Percentiles rank a stretch among this genome's conserved stretches.
These are phyloP conservation scores for Vandiemenella viatica DNA, from an alignment of 2,888 invertebrate species.

Conservation along the genomic window DNA sequence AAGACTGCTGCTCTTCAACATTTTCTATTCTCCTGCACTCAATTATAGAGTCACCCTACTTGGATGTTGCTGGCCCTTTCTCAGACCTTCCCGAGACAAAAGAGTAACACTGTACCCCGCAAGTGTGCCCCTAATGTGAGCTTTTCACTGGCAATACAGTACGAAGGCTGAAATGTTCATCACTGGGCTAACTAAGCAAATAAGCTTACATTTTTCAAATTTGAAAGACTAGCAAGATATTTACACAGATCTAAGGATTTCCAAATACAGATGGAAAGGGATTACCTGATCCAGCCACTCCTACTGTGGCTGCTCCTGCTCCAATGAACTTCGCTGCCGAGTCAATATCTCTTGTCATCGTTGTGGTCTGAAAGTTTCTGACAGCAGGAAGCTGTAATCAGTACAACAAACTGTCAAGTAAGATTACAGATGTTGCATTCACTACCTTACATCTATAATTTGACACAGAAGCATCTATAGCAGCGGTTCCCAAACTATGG, in stretches of 20 bases:
- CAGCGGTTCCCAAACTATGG: no score
- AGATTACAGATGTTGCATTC: conserved; percentile 5
- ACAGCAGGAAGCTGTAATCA: conserved; percentile 42
- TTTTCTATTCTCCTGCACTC: conserved; percentile 62
- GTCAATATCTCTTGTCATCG: conserved; percentile 91
- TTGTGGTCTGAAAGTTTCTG: conserved; percentile 76
- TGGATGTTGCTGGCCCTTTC: conserved; percentile 48
- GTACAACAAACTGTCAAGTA: conserved; percentile 8
- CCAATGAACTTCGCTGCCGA: conserved; percentile 99
- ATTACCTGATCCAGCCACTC: conserved; percentile 96
- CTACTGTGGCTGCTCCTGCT: conserved; percentile 99
- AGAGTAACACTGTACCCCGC: conserved; percentile 44
- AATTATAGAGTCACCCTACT: conserved; percentile 51
- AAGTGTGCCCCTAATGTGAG: conserved; percentile 57
- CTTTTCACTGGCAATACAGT: conserved; percentile 42
- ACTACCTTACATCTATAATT: not conserved
- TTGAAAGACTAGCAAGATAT: conserved; percentile 20
- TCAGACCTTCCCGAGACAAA: conserved; percentile 69
- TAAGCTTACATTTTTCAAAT: not conserved
- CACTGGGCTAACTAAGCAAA: no score
- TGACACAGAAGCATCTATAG: not conserved
- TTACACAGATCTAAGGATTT: not conserved
- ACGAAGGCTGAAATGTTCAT: not conserved
- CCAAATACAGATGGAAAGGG: conserved; percentile 9
- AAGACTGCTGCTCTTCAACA: conserved; percentile 24